Evolutionary conservation across 2,888 invertebrate species (phyloP), one percentile per base, ranked within the genome.

Genomic region (Drosophila emarginata): DNA sequence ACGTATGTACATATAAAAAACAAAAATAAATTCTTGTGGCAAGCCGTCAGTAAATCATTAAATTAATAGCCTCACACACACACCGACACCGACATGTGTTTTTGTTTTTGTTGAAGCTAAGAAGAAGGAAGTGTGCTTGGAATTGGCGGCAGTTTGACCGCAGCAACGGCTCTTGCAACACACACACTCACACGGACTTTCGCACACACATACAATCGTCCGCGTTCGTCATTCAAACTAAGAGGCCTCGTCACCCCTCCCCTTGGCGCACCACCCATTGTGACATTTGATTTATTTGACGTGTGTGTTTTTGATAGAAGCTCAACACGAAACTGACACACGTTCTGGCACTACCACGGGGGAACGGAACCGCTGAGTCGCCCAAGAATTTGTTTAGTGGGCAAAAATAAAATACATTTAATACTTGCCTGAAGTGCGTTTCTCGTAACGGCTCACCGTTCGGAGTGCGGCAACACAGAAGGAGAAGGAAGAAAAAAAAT

Each of bases 211-310:
- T 61, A 60, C 66, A 76, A 67, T 65, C 67, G 76, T 66, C 61
- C 77, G 81, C 75, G 81, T 80, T 82, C 80, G 81, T 81, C 81
- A 81, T 82, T 82, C 81, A 82, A 69, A 58, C 76, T 64, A 50
- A 40, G 74, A 26, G 26, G 40, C 12, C 58, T 37, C 36, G 54
- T 39, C 39, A 37, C 59, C 51, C 57, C 64, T 21, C 32, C 36
- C 52, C 40, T 39, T 14, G 15, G 40, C 7, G 39, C 52, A 51
- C 74, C 71, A 76, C 77, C 80, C 83, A 87, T 84, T 88, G 84
- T 89, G 90, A 90, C 90, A 89, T 80, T 87, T 90, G 90, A 90
- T 90, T 90, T 90, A 90, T 90, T 89, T 89, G 89, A 89, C 87
- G 83, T 88, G 89, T 89, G 89, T 88, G 88, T 88, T 88, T 89